These are phyloP conservation scores for Amiota communis DNA, from an alignment of 2,888 invertebrate species.

Conservation along the genomic window DNA sequence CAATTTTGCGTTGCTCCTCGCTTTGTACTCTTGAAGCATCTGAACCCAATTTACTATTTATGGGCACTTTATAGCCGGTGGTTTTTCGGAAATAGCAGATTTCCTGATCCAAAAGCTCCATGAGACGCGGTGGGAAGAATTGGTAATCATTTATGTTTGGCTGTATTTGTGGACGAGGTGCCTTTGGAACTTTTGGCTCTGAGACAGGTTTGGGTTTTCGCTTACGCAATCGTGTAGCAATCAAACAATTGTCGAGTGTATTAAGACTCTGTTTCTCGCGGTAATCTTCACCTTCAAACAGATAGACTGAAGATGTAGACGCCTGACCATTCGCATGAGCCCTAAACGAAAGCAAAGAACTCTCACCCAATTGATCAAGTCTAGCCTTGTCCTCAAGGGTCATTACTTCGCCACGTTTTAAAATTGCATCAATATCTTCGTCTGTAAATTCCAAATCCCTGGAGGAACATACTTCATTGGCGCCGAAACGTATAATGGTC, in stretches of 20 bases:
- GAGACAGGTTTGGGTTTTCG: no score
- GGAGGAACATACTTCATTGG: constrained; percentile 98
- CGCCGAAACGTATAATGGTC: constrained; percentile 99
- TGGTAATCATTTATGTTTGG: constrained; percentile 99
- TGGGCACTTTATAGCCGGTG: constrained; percentile 93
- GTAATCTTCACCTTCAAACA: constrained; percentile 99
- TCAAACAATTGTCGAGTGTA: no score
- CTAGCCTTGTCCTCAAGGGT: constrained; percentile 89
- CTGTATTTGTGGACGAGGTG: no score
- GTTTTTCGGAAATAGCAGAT: constrained; percentile 97
- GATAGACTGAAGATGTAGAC: constrained; percentile 90
- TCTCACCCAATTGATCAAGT: constrained; percentile 90
- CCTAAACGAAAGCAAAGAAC: constrained; percentile 92
- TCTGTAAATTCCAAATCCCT: constrained; percentile 98
- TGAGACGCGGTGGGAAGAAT: constrained; percentile 99
- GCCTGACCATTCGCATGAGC: constrained; percentile 80
- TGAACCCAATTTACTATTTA: no score
- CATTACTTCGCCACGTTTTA: constrained; percentile 92
- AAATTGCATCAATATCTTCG: constrained; percentile 96
- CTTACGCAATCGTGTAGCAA: no score
- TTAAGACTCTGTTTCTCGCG: constrained; percentile 94
- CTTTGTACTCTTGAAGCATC: no score
- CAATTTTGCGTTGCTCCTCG: no score
- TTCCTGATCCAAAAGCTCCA: no score
- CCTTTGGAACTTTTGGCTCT: constrained; percentile 98